A percentile compares a stretch with the other conserved stretches of the same genome.
Evolutionary conservation across 2,797 vertebrate genomes (phyloP).

Genomic region (Octomys mimax): DNA sequence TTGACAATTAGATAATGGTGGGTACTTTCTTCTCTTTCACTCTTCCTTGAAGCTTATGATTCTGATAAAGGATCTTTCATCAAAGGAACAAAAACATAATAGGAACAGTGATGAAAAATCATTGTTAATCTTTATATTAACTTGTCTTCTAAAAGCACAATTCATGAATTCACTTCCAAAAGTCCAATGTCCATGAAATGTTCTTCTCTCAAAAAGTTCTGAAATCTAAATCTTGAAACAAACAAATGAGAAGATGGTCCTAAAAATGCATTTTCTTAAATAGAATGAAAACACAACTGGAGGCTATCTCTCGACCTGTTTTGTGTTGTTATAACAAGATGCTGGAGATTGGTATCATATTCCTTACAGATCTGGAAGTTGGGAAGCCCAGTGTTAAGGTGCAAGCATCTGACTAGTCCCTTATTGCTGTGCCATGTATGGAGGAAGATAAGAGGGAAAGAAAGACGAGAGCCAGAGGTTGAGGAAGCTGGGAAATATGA

Average conservation of each 20-base stretch:
- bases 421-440: not conserved
- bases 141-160: not conserved
- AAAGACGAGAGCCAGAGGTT: not conserved
- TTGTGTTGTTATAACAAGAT: not conserved
- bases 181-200: not conserved
- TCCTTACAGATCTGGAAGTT: not conserved
- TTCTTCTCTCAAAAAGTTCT: not conserved
- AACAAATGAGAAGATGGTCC: not conserved
- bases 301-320: not conserved
- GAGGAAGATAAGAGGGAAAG: not conserved
- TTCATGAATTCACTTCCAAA: slow-evolving; percentile 7
- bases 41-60: not conserved
- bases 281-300: not conserved
- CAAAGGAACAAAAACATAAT: slow-evolving; percentile 21
- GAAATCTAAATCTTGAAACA: not conserved
- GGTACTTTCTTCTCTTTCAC: not conserved
- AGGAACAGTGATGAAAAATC: not conserved
- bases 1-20: not conserved
- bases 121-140: slow-evolving; percentile 16
- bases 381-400: not conserved
- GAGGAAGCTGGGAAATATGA: not conserved
- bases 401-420: not conserved
- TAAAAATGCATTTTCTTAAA: not conserved
- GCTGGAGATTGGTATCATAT: no score
- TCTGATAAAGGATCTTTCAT: slow-evolving; percentile 37